Evolutionary conservation across 2,888 invertebrate genomes (phyloP).

Genomic region (Amphipyra berbera): DNA sequence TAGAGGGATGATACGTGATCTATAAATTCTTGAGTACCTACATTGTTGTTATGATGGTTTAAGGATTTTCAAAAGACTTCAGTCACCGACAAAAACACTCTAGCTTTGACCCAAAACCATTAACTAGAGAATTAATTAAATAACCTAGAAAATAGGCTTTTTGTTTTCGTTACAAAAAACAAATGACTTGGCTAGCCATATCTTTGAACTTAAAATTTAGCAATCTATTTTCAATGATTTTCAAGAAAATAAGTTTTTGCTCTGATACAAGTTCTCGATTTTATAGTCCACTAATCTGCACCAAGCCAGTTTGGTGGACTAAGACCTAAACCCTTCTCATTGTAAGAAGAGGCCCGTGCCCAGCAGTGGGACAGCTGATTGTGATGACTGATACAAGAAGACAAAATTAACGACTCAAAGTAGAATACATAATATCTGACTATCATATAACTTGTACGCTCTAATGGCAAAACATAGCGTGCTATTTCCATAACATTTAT

Average conservation of each 20-base stretch:
- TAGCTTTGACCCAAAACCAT: constrained; percentile 35
- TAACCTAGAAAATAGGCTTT: constrained; percentile 27
- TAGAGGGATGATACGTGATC: constrained; percentile 32
- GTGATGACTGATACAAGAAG: no score
- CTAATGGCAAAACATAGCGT: no score
- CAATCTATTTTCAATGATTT: constrained; percentile 29
- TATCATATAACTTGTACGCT: no score
- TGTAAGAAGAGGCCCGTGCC: no score
- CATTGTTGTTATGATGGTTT: constrained; percentile 2
- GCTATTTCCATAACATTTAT: no score
- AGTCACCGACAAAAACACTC: constrained; percentile 25
- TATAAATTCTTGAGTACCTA: constrained; percentile 3
- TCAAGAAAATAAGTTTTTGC: constrained; percentile 7
- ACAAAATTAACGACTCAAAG: no score
- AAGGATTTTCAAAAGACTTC: constrained; percentile 27
- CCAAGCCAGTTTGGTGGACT: no score
- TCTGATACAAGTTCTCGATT: no score
- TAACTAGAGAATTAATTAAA: constrained; percentile 39
- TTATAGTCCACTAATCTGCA: no score
- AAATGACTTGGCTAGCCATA: constrained; percentile 20
- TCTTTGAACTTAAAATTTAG: constrained; percentile 13
- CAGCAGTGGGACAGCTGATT: no score
- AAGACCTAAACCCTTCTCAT: no score
- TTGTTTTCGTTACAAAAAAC: constrained; percentile 11
- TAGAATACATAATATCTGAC: no score